Base-by-base conservation (phyloP, 2,888 invertebrate species). In the Fragum fragum region DNA sequence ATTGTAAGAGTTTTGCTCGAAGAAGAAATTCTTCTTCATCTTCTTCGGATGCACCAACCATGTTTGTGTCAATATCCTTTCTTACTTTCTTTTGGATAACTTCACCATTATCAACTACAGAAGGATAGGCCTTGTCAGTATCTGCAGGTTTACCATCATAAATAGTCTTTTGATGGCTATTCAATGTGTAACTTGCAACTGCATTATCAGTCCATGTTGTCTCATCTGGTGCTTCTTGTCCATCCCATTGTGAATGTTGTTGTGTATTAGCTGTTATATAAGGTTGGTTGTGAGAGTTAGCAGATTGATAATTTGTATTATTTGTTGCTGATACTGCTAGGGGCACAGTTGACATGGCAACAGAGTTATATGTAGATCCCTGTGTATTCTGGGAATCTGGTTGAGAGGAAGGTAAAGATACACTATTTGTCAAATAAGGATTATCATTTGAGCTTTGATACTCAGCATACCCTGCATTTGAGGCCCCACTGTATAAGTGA, bases 1-100 rank as follows among this genome's bases (percentile, higher is more conserved):
- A 89, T 71, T 85, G 84, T n/a, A 92, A 74, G 29, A 92, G 81
- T 71, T 88, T 87, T n/a, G 89, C 90, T 76, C 92, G 81, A 53
- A 92, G 70, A 28, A 88, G 69, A 5, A 88, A 87, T 16, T 84
- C 88, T 53, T 91, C 90, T 69, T 88, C 90, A 21, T 86, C 89
- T 23, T 61, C 68, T 29, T 55, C 28, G 28, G 21, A 63, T 66
- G 9, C 32, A 36, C 32, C 32, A 36, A 36, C 32, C 9, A 6
- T 36, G 32, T 5, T 14, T 28, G n/a, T 21, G n/a, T 21, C 70
- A 21, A 42, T 42, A 21, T 23, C 21, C 23, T 5, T 23, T 26
- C 36, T 36, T 16, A 42, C 57, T 57, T 7, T 28, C 26, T 14
- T 57, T 14, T n/a, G 14, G 23, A 9, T n/a, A 18, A 18, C n/a